phyloP scores from a whole-genome alignment of 2,113 vertebrate genomes.

The Alligator sinensis region DNA sequence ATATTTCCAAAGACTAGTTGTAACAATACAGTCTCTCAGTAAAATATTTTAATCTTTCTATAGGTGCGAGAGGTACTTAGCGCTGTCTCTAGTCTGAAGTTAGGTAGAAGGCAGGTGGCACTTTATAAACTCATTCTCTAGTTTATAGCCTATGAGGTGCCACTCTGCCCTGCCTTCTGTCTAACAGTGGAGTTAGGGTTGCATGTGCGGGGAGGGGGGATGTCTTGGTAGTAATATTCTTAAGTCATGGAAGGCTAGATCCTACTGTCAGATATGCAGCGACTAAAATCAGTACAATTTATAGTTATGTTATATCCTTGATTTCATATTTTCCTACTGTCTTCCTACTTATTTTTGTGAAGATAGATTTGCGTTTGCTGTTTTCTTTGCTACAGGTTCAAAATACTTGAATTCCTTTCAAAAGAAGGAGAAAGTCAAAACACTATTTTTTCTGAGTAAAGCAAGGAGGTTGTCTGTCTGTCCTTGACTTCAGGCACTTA shows the following conservation, averaged over 20 bases:
- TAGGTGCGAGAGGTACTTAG: background rate
- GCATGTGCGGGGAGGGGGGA: too few species aligned
- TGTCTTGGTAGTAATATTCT: background rate
- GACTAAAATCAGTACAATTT: background rate
- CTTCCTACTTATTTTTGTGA: background rate
- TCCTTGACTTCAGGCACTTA: background rate
- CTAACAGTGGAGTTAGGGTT: background rate
- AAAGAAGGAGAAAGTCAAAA: constrained; percentile 7
- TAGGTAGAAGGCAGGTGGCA: too few species aligned
- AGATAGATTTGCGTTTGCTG: background rate
- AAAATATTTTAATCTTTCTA: constrained; percentile 13
- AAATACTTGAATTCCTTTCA: background rate
- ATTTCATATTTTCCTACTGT: background rate
- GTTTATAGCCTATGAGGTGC: too few species aligned
- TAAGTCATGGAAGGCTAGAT: constrained; percentile 16
- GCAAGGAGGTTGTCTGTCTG: background rate
- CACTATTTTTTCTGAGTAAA: background rate
- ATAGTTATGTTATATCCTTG: background rate
- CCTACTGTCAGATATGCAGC: background rate
- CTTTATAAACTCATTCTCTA: too few species aligned
- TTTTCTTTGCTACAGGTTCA: background rate
- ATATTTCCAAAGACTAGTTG: background rate
- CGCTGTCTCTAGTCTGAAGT: too few species aligned
- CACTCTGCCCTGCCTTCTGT: too few species aligned
- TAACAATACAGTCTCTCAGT: background rate